phyloP scores from a whole-genome alignment of 2,888 invertebrate species.

The Microdon myrmicae region DNA sequence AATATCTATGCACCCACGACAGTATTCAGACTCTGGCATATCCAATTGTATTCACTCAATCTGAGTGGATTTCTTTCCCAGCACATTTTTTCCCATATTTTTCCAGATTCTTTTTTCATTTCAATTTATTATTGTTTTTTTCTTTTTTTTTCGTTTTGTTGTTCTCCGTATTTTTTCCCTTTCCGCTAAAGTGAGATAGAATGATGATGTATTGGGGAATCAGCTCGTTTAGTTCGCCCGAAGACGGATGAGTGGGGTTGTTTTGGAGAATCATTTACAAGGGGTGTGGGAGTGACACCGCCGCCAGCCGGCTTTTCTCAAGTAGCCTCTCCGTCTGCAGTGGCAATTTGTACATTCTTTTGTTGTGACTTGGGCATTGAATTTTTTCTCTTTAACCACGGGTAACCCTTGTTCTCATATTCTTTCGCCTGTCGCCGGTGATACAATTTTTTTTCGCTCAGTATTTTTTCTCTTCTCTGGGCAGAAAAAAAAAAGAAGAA shows the following conservation, averaged over 20 bases:
- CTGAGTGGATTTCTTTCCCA: slow-evolving; percentile 21
- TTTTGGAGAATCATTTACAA: no score
- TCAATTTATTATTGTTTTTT: slow-evolving; percentile 8
- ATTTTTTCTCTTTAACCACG: slow-evolving; percentile 25
- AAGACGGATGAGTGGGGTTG: slow-evolving; percentile 5
- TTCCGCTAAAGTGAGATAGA: slow-evolving; percentile 23
- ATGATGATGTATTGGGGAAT: slow-evolving; percentile 36
- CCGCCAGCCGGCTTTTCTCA: slow-evolving; percentile 45
- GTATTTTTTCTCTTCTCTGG: slow-evolving; percentile 30
- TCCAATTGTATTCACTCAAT: slow-evolving; percentile 17
- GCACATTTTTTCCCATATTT: slow-evolving; percentile 12
- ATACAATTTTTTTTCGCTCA: slow-evolving; percentile 16
- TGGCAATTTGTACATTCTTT: slow-evolving; percentile 51
- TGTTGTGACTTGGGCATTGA: slow-evolving; percentile 38
- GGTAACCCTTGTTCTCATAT: slow-evolving; percentile 35
- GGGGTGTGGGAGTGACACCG: slow-evolving; percentile 17
- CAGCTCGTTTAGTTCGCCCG: slow-evolving; percentile 10
- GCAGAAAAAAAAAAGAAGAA: slow-evolving; percentile 9
- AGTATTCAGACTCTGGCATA: no score
- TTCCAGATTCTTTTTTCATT: neutral
- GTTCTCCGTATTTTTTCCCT: slow-evolving; percentile 31
- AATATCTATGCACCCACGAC: no score
- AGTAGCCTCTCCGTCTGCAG: slow-evolving; percentile 52
- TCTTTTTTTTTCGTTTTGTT: slow-evolving; percentile 29
- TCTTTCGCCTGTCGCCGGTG: slow-evolving; percentile 41